Evolutionary conservation across 2,113 vertebrate species (phyloP).

Genomic region (Pteronura brasiliensis): DNA sequence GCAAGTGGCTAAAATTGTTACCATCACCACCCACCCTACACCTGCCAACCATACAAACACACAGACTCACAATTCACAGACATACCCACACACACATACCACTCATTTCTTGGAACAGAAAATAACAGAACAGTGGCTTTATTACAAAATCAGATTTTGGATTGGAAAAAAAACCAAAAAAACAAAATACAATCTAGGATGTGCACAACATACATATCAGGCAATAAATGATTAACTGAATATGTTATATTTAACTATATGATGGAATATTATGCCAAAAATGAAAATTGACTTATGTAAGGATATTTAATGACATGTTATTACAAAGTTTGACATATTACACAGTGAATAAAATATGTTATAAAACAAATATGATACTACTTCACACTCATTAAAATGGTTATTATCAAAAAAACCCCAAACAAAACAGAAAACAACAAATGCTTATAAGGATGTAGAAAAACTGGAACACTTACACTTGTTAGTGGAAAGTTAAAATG

Average conservation of each 20-base stretch:
- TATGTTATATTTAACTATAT: background rate
- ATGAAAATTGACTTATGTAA: background rate
- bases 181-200: background rate
- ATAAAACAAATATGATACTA: background rate
- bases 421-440: background rate
- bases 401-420: background rate
- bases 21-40: background rate
- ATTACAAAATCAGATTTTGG: background rate
- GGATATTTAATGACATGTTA: background rate
- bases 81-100: background rate
- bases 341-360: background rate
- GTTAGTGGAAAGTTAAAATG: background rate
- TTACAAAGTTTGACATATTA: background rate
- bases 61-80: background rate
- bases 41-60: background rate
- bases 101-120: background rate
- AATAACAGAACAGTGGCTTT: background rate
- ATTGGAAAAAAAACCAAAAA: background rate
- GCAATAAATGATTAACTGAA: background rate
- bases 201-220: background rate
- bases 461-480: background rate
- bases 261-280: background rate
- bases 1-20: background rate
- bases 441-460: background rate
- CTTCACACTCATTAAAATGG: background rate